Conservation (phyloP, 1,140 invertebrate species). For the Reticulitermes speratus region DNA sequence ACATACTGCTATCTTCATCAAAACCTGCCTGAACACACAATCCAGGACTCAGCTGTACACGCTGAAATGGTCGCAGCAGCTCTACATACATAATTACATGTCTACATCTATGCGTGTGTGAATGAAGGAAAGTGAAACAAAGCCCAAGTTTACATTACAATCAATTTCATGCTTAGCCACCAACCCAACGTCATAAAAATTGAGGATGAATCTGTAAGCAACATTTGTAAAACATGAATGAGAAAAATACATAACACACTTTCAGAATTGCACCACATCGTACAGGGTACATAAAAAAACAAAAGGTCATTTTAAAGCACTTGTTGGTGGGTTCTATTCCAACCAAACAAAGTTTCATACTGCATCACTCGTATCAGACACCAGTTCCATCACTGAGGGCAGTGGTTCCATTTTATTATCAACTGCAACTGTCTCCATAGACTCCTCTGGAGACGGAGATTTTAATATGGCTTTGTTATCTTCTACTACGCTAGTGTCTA, state of each 20-base stretch:
- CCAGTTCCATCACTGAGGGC: constrained; percentile 20
- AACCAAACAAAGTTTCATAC: background rate
- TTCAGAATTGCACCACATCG: background rate
- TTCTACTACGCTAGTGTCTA: background rate
- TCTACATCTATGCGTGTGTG: no score
- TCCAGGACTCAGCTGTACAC: background rate
- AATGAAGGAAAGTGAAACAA: background rate
- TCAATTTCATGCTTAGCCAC: background rate
- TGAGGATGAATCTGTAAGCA: background rate
- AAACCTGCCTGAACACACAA: background rate
- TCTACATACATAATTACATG: background rate
- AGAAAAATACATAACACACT: background rate
- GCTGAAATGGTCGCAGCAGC: background rate
- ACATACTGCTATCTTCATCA: background rate
- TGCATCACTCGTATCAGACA: background rate
- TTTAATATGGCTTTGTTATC: background rate
- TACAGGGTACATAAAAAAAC: background rate
- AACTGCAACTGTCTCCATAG: background rate
- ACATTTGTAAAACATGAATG: background rate
- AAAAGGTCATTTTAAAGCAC: background rate
- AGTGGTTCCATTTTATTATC: background rate
- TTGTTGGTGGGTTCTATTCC: background rate
- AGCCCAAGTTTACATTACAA: background rate
- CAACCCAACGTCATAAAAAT: background rate
- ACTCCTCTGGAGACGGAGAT: background rate